Conservation (phyloP, 2,113 vertebrate species). For the Ochotona curzoniae region DNA sequence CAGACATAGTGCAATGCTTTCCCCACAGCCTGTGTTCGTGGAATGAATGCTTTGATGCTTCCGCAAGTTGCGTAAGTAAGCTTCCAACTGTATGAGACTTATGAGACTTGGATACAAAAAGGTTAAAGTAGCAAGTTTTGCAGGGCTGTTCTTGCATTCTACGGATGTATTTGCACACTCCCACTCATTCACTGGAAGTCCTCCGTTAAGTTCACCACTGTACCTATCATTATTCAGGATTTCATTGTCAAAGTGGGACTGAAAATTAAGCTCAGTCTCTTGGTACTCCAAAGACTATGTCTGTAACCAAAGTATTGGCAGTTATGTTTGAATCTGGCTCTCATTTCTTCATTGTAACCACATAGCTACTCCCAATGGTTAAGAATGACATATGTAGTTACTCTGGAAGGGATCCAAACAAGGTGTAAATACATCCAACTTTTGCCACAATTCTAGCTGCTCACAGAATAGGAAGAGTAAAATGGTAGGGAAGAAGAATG, state of each 20-base stretch:
- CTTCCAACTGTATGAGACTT: neutral
- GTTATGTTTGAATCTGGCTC: neutral
- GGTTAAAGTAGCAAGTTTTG: neutral
- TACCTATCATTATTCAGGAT: neutral
- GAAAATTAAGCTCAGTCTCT: neutral
- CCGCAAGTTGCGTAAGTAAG: neutral
- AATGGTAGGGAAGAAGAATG: neutral
- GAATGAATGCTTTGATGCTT: constrained; percentile 1
- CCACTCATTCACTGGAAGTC: neutral
- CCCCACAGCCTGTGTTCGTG: neutral
- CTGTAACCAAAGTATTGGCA: neutral
- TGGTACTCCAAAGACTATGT: neutral
- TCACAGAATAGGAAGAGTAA: neutral
- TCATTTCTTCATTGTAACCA: constrained; percentile 32
- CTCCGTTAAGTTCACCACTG: neutral
- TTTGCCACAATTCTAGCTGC: neutral
- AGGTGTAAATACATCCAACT: neutral
- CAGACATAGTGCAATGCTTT: neutral
- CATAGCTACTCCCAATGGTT: neutral
- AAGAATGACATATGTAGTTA: neutral
- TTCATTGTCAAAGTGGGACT: neutral
- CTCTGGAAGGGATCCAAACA: neutral
- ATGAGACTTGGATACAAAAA: neutral
- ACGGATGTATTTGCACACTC: neutral
- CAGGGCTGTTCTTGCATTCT: neutral